Evolutionary conservation across 92 coral and sea anemone species (phyloP), one percentile per base, ranked within the genome.

Genomic region (Epizoanthus rinbou): DNA sequence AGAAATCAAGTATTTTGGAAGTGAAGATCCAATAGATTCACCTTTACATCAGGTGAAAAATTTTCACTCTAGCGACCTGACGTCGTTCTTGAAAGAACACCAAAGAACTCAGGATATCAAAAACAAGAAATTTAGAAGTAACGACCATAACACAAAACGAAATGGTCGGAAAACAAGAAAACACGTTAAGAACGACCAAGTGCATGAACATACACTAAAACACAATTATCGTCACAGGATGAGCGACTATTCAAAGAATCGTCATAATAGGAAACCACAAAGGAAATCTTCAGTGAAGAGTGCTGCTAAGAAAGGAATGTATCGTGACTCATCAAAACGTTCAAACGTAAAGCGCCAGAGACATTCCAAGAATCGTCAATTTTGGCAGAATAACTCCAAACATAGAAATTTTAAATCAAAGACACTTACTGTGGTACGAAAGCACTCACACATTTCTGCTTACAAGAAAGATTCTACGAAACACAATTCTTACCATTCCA

Each of bases 1-100:
- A 78, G 71, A 78, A 78, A 60, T 78, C 3, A 78, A 60, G 11
- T 78, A 78, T 21, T 41, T 78, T 78, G 71, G 82, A 21, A 41
- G 70, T 37, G 82, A 78, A 62, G 59, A 78, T 62, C 58, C 66
- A 19, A 39, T 78, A 5, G 45, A 43, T 22, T 62, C 28, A 78
- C 43, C 58, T 17, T 22, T 41, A 6, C 82, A 13, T 22, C 82
- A 69, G 16, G 39, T 62, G 59, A 60, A 24, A 3, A 17, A 37
- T 13, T 39, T 11, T 11, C 63, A 78, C 43, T 59, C 70, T 23
- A 60, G 22, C 1, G 82, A 78, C 57, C 28, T 78, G 53, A 39
- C 4, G 64, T 37, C 57, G 8, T 60, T 78, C 50, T 78, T 78
- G 22, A 78, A 62, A 60, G 14, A 52, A 41, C 66, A 62, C 7